Evolutionary conservation across 2,113 vertebrate species (phyloP), one percentile per base, ranked within the genome.

Genomic region (Daboia siamensis): DNA sequence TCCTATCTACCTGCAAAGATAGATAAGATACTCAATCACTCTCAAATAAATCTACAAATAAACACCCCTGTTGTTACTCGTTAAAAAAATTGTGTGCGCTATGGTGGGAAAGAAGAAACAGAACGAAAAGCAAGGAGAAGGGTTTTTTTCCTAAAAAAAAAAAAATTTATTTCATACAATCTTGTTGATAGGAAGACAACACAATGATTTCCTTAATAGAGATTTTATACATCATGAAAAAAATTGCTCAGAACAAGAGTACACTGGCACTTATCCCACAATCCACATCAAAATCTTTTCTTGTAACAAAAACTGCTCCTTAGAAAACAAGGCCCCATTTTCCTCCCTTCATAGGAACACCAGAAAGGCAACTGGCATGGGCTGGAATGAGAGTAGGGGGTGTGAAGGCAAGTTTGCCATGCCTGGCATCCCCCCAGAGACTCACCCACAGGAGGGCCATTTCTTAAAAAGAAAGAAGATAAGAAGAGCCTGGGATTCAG

Each of bases 111-210:
- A n/a, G 24, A 48, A 26, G 46, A 4, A 21, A 46, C 13, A 6
- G 29, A 11, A 96, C 93, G 93, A 94, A 96, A 90, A 10, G 39
- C 88, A n/a, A 26, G 11, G 9, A 52, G 0, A 89, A 5, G 26
- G n/a, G 11, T 44, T 48, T 88, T 93, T 97, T 97, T 98, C 98
- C 98, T 98, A 98, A 98, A 98, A 98, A 98, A 97, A 98, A 97
- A 98, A 97, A 9, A 9, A 98, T 98, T 98, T 98, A 98, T 98
- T 98, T 96, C 96, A 98, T 97, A 98, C 98, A 98, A 98, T 98
- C 94, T 97, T 93, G 97, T 98, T 96, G 96, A 96, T 97, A 97
- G 96, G 97, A 98, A 99, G 97, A 98, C 98, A 99, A 97, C 91
- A 97, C 97, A 98, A 97, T 98, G 97, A 97, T 94, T 97, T 97